A percentile compares a stretch with the other conserved stretches of the same genome.
These are phyloP conservation scores for Phoebastria nigripes DNA, from an alignment of 2,797 vertebrate species.

Conservation along the genomic window DNA sequence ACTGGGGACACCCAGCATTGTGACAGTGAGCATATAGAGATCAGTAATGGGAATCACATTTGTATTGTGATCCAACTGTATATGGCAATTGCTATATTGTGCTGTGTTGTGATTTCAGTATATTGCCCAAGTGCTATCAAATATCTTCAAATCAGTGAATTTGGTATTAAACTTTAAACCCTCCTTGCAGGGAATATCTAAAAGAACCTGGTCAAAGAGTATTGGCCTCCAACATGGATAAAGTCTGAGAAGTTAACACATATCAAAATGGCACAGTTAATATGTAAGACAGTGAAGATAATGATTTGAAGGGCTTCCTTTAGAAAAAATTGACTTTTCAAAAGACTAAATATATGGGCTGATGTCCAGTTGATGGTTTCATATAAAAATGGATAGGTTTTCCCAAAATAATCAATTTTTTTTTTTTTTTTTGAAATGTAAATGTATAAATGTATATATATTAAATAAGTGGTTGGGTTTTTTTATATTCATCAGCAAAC, in stretches of 20 bases:
- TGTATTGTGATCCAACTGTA: background rate
- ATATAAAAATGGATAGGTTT: background rate
- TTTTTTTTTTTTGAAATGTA: background rate
- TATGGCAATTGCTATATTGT: background rate
- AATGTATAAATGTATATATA: background rate
- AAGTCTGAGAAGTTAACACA: background rate
- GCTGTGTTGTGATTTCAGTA: background rate
- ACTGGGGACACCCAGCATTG: too few species aligned
- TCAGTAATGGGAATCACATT: background rate
- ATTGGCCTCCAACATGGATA: background rate
- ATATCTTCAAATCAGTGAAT: background rate
- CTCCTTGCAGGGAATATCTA: background rate
- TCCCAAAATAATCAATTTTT: background rate
- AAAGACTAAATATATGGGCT: background rate
- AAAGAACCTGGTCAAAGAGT: background rate
- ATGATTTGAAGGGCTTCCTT: background rate
- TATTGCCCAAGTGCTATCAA: background rate
- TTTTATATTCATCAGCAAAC: background rate
- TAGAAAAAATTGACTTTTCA: background rate
- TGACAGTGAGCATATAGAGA: background rate
- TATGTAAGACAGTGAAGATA: background rate
- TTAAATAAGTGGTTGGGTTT: background rate
- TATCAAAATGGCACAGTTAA: background rate
- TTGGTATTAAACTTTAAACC: background rate
- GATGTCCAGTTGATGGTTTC: background rate